Evolutionary conservation across 2,113 vertebrate species (phyloP), one percentile per base, ranked within the genome.

Genomic region (Tursiops truncatus): DNA sequence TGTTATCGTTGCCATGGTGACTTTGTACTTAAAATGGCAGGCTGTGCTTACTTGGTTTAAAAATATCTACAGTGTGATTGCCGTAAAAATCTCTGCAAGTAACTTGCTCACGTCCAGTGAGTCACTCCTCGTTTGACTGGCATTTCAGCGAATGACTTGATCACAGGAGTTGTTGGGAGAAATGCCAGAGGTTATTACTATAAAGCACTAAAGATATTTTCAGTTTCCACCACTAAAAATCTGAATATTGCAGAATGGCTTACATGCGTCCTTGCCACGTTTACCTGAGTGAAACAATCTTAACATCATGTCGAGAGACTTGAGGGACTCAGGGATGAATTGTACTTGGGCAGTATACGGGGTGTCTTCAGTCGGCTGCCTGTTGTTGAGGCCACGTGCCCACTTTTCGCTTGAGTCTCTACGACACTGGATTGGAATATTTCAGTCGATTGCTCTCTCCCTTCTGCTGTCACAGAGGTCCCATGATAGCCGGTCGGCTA

Each of bases 1-100:
- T 77, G 44, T 81, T 93, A 76, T 47, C 23, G 82, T 97, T 96
- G 85, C 89, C 85, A 93, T 96, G 85, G 93, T 91, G 96, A 98
- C 93, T 90, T 87, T 91, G 58, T 81, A 89, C 84, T 95, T 94
- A 88, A 96, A 96, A 91, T 97, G 91, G 76, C 80, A 85, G 88
- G 85, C 79, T 90, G 11, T 65, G 80, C 63, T 90, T 93, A 44
- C 80, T 62, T 56, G 84, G 73, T 88, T 94, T 95, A 87, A 96
- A 97, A 97, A 93, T 90, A 96, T 76, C 79, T 76, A 53, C 44
- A 62, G 53, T 94, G 91, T 77, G 85, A 91, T 92, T 31, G 62
- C 56, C 82, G 58, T 91, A 81, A 95, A 89, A 96, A 85, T 84
- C 77, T 89, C 81, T 88, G 6, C 31, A 47, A 82, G 23, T 89